These are phyloP conservation scores for Diaprepes abbreviatus DNA, from an alignment of 2,888 invertebrate species.

Conservation along the genomic window DNA sequence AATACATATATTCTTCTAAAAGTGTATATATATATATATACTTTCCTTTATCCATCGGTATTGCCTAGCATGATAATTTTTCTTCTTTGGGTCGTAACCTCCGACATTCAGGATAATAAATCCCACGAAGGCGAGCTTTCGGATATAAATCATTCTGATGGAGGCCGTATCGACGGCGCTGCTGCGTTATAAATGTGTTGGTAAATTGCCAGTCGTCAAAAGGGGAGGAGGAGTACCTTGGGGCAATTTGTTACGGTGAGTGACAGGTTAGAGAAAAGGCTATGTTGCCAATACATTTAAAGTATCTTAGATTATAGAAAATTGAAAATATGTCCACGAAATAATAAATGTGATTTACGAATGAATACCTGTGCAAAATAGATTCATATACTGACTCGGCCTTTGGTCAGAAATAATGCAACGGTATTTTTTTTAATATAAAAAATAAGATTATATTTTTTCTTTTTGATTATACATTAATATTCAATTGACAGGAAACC, in stretches of 20 bases:
- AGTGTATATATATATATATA: slow-evolving; percentile 37
- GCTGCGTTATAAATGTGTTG: slow-evolving; percentile 46
- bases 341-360: too few relatives aligned
- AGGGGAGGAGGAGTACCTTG: slow-evolving; percentile 36
- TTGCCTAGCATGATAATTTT: slow-evolving; percentile 46
- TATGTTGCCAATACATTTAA: not conserved
- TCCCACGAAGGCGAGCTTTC: slow-evolving; percentile 45
- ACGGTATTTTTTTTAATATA: too few relatives aligned
- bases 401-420: too few relatives aligned
- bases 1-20: slow-evolving; percentile 18
- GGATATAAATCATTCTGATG: slow-evolving; percentile 45
- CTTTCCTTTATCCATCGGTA: slow-evolving; percentile 40
- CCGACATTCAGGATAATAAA: slow-evolving; percentile 48
- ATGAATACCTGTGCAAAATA: too few relatives aligned
- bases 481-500: too few relatives aligned
- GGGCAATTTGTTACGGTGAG: slow-evolving; percentile 42
- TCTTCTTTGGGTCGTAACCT: slow-evolving; percentile 48
- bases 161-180: slow-evolving; percentile 45
- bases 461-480: too few relatives aligned
- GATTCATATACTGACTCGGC: too few relatives aligned
- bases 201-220: slow-evolving; percentile 48
- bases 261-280: slow-evolving; percentile 23
- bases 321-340: too few relatives aligned
- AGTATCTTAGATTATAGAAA: not conserved
- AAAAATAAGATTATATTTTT: too few relatives aligned